Conservation (phyloP, 2,888 invertebrate genomes). For the Cerastoderma edule region DNA sequence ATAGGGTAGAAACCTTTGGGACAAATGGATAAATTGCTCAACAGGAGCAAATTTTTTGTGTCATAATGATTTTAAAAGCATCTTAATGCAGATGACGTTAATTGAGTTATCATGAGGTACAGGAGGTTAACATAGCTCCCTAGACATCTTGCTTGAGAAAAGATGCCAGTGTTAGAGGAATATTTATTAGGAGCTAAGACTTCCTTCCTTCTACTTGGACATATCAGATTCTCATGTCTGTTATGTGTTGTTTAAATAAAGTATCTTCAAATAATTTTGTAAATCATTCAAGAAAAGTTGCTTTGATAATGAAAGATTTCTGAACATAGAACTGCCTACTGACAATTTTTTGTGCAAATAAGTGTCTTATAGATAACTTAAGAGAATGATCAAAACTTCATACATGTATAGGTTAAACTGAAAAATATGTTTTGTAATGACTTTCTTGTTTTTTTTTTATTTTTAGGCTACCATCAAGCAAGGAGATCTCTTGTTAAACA, state of each 20-base stretch:
- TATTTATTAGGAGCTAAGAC: background rate
- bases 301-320: background rate
- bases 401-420: background rate
- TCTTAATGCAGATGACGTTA: background rate
- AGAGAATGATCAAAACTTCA: background rate
- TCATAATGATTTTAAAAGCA: background rate
- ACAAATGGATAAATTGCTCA: no score
- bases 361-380: background rate
- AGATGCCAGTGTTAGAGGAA: background rate
- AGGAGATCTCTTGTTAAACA: constrained; percentile 97
- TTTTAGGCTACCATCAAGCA: constrained; percentile 94
- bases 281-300: background rate
- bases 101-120: no score
- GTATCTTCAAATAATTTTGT: background rate
- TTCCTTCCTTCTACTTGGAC: background rate
- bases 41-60: no score
- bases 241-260: background rate
- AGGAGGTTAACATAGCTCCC: no score
- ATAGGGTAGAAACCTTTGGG: no score
- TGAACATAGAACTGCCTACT: background rate
- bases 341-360: background rate
- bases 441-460: constrained; percentile 16
- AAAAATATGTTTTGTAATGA: background rate
- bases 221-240: background rate
- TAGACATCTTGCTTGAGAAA: background rate